phyloP scores from a whole-genome alignment of 2,797 vertebrate genomes.

The Eurystomus glaucurus region DNA sequence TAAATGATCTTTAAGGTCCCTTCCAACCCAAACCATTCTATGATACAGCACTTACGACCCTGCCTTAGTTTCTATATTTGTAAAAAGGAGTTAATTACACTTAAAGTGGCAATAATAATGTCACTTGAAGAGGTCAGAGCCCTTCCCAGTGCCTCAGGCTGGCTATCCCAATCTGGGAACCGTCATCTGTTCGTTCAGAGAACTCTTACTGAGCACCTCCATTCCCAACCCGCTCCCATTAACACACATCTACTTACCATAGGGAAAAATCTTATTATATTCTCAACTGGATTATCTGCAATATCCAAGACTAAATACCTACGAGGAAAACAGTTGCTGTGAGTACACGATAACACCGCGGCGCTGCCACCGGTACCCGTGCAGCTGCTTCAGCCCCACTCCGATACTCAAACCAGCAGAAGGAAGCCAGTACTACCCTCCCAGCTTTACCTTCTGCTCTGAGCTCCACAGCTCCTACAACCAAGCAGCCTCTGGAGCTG shows the following conservation, averaged over 20 bases:
- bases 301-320: slow-evolving; percentile 99
- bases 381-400: not conserved
- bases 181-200: not conserved
- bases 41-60: not conserved
- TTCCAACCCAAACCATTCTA: no score
- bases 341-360: slow-evolving; percentile 13
- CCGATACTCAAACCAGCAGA: not conserved
- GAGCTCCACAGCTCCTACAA: rapidly evolving
- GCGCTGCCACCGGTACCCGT: not conserved
- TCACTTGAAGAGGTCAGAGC: not conserved
- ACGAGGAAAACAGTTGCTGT: slow-evolving; percentile 64
- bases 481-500: not conserved
- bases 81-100: not conserved
- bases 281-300: slow-evolving; percentile 99
- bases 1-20: no score
- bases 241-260: slow-evolving; percentile 86
- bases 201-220: not conserved
- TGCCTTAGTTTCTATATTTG: not conserved
- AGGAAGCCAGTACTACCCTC: not conserved
- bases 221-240: not conserved
- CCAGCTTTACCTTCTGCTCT: not conserved
- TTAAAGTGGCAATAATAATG: not conserved
- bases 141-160: not conserved
- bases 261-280: slow-evolving; percentile 97
- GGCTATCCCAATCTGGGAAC: not conserved